Evolutionary conservation across 2,797 vertebrate genomes (phyloP), one percentile per base, ranked within the genome.

Genomic region (Enteromius fasciolatus): DNA sequence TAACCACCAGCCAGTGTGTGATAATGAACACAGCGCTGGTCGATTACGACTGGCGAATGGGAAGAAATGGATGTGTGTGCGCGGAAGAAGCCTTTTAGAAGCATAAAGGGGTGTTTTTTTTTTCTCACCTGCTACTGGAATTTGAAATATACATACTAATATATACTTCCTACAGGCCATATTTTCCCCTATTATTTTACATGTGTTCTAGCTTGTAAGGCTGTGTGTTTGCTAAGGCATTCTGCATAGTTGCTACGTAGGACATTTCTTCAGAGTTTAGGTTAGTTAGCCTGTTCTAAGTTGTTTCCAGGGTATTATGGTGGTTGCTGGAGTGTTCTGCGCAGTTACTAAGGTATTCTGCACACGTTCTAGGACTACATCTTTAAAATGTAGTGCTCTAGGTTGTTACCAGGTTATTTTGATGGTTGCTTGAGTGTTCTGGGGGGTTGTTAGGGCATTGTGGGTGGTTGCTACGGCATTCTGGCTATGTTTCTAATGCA

Each of bases 1-100:
- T 79, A 79, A 57, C 77, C 5, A 2, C 36, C 18, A 31, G 59
- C 18, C 25, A 41, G 41, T 31, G 18, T 70, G 66, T 59, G 36
- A 59, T 70, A 80, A 80, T 80, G 78, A 70, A 50, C 70, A 66
- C 44, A 44, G 59, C 5, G 17, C 61, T 41, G 61, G 31, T 1
- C 5, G 44, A 74, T 81, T 64, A 73, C 52, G 44, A 44, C 0
- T 0, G 33, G 50, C 14, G 33, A 72, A 81, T 36, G 9, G 44
- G 15, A 77, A 64, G 17, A 44, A 81, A 9, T 18, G 41, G 7
- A 46, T 59, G 54, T 59, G 20, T 59, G 18, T 61, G 18, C n/a
- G 77, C 20, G 73, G 20, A 36, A 23, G 33, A 76, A 9, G 7
- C 7, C 44, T 52, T 73, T 81, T 64, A 74, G 63, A 39, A 41